These are phyloP conservation scores for Brotula barbata DNA, from an alignment of 2,797 vertebrate genomes.

Conservation along the genomic window DNA sequence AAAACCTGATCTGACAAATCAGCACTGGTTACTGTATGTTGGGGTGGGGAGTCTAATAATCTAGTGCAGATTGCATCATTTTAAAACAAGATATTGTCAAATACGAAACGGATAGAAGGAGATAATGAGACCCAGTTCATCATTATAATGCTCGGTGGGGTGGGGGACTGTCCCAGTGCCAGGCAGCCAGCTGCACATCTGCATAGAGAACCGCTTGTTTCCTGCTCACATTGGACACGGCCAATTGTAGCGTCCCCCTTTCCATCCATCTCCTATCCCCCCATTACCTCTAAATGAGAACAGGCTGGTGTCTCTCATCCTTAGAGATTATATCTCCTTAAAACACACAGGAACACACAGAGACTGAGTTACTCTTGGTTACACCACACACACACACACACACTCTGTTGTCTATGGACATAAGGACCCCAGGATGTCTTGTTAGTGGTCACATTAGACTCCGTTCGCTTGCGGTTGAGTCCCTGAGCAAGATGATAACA, in stretches of 20 bases:
- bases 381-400: constrained; percentile 3
- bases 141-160: constrained; percentile 37
- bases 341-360: constrained; percentile 18
- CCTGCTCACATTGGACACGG: constrained; percentile 60
- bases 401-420: constrained; percentile 13
- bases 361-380: constrained; percentile 16
- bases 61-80: no score
- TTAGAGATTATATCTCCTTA: constrained; percentile 46
- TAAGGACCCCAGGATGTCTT: constrained; percentile 1
- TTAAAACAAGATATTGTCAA: constrained; percentile 4
- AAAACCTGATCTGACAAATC: no score
- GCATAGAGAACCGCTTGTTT: constrained; percentile 51
- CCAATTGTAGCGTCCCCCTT: constrained; percentile 49
- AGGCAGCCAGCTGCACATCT: constrained; percentile 65
- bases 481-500: constrained; percentile 12
- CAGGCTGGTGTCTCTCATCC: constrained; percentile 56
- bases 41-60: no score
- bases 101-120: constrained; percentile 11
- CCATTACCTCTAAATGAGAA: constrained; percentile 63
- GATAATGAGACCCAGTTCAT: constrained; percentile 62
- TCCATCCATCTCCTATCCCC: constrained; percentile 31
- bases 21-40: no score
- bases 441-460: constrained; percentile 5
- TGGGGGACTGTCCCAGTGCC: constrained; percentile 41
- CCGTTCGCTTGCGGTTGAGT: not conserved